Evolutionary conservation across 2,113 vertebrate species (phyloP), one percentile per base, ranked within the genome.

Genomic region (Sapayoa aenigma): DNA sequence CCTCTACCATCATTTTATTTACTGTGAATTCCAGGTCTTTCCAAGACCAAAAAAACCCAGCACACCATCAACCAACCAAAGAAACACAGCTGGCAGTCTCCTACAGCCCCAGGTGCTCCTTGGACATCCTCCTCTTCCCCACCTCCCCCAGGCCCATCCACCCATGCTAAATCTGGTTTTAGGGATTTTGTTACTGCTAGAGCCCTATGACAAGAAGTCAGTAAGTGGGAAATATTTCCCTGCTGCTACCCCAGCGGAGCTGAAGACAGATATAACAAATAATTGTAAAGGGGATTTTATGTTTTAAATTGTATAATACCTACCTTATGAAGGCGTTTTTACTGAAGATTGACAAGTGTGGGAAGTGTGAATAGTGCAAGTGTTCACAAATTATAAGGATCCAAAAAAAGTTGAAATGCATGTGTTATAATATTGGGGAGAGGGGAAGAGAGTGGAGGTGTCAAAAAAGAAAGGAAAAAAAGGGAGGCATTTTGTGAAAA

Each of bases 331-430:
- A 93, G 96, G 96, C 95, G 93, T 94, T 96, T 80, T 94, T 92
- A 92, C 95, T 68, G 83, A 96, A 97, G 96, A 97, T 93, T 97
- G 96, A 97, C 96, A 97, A 96, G 96, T 96, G 96, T 97, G 96
- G 96, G 96, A 97, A 96, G 96, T 96, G 93, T 75, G 96, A 97
- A 97, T 96, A 96, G 93, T 97, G 93, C 92, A 95, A 97, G 92
- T 25, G 58, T 84, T 96, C 95, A 97, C 93, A 97, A 97, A 97
- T 96, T 96, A 96, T 93, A 96, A 94, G 93, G 95, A 97, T 96
- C 94, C 94, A 95, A 97, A 97, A 97, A 97, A 95, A 96, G 93
- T 90, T 94, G 83, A 97, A 96, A 88, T 53, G 93, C 90, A 90
- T 96, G 95, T 96, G 95, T 65, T 96, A 87, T 94, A 95, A 96